Base-by-base conservation (phyloP, 2,888 invertebrate genomes). In the Spilarctia lutea region DNA sequence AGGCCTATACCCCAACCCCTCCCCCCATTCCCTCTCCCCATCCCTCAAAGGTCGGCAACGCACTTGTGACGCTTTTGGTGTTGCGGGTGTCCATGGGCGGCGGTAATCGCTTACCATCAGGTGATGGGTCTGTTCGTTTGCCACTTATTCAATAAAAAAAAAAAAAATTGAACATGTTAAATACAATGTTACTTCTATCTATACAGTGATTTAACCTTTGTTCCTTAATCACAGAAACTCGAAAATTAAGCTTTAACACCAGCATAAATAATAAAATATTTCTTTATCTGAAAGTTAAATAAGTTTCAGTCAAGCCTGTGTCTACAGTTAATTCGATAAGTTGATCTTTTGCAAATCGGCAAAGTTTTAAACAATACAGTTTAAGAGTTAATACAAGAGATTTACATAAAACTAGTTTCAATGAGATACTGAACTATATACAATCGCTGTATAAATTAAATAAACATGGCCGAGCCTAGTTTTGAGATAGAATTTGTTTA, bases 311-410 rank as follows among this genome's bases (percentile, higher is more conserved):
- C 33, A 18, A 33, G 65, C 11, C 65, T 24, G 39, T 8, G 63
- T 39, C 48, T 69, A 18, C 33, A 65, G 73, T 45, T 74, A 52
- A 74, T 74, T 70, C 48, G 69, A 52, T 69, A 65, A 74, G 69
- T 71, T 45, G 65, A 52, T 30, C 69, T 74, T 45, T 70, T 16
- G 18, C 33, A 42, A n/a, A 42, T 3, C 63, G 63, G 0, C 68
- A 1, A 33, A 65, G 42, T 68, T 45, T 20, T 45, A 39, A 27
- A 39, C 60, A n/a, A 24, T 65, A 73, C 65, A 60, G 69, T 65
- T n/a, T 65, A 52, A 65, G n/a, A 18, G 66, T 39, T 65, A 35
- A 69, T 35, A 73, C 68, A 60, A 73, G 65, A 24, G 68, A 39
- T 39, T 73, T 73, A 73, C 67, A 48, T 65, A 65, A 65, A 52